These are phyloP conservation scores for Harpagus bidentatus DNA, from an alignment of 2,113 vertebrate genomes.

Conservation along the genomic window DNA sequence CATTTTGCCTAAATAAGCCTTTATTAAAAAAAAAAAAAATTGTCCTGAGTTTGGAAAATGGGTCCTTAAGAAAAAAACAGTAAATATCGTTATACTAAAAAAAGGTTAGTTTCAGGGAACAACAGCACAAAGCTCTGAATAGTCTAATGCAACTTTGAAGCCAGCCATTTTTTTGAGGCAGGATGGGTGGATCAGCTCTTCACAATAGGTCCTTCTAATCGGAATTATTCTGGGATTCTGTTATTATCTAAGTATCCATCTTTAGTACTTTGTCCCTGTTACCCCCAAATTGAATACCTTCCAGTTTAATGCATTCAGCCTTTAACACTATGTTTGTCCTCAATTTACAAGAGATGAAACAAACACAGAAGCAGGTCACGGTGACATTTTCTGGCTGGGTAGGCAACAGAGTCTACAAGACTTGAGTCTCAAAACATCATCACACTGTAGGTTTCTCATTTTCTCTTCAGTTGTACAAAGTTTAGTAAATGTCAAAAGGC, in stretches of 20 bases:
- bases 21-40: neutral
- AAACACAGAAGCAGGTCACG: neutral
- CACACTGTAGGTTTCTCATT: neutral
- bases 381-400: neutral
- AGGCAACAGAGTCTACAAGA: neutral
- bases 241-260: neutral
- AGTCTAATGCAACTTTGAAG: neutral
- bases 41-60: neutral
- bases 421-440: neutral
- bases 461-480: neutral
- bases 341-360: neutral
- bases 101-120: neutral
- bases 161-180: neutral
- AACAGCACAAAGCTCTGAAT: neutral
- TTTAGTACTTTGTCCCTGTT: neutral
- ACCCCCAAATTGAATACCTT: neutral
- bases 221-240: neutral
- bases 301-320: neutral
- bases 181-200: neutral
- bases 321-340: neutral
- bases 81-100: neutral
- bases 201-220: neutral
- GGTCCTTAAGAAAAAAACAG: fast-evolving
- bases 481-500: neutral
- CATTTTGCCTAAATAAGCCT: neutral